A percentile compares a stretch with the other conserved stretches of the same genome.
Conservation (phyloP, 2,113 vertebrate species). For the Phylloscopus whistleri region DNA sequence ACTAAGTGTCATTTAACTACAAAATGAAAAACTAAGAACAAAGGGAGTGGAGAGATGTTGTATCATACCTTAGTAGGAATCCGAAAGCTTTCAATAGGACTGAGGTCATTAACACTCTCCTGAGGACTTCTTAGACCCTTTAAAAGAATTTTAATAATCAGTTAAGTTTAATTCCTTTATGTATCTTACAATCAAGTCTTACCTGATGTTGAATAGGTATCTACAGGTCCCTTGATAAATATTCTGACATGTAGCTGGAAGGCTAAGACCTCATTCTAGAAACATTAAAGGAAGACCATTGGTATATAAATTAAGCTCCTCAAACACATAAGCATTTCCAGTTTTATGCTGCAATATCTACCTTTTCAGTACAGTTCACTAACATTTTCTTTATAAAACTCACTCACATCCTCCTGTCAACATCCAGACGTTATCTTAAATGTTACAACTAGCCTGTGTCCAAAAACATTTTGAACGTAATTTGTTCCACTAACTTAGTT, state of each 20-base stretch:
- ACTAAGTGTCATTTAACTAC: background rate
- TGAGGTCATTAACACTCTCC: constrained; percentile 90
- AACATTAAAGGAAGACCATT: background rate
- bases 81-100: constrained; percentile 89
- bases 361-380: background rate
- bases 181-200: background rate
- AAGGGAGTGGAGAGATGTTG: background rate
- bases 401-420: background rate
- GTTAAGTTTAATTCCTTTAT: background rate
- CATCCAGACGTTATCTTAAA: background rate
- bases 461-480: background rate
- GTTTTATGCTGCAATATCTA: background rate
- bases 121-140: constrained; percentile 94
- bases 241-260: background rate
- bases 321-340: background rate
- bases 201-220: background rate
- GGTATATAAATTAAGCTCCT: background rate
- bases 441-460: background rate
- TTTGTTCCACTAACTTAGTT: background rate
- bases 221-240: background rate
- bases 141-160: constrained; percentile 28
- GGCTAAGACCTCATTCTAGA: background rate
- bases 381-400: background rate
- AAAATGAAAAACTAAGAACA: background rate
- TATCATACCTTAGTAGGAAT: constrained; percentile 89